A percentile compares a stretch with the other conserved stretches of the same genome.
These are phyloP conservation scores for Aix galericulata DNA, from an alignment of 2,113 vertebrate genomes.

Conservation along the genomic window DNA sequence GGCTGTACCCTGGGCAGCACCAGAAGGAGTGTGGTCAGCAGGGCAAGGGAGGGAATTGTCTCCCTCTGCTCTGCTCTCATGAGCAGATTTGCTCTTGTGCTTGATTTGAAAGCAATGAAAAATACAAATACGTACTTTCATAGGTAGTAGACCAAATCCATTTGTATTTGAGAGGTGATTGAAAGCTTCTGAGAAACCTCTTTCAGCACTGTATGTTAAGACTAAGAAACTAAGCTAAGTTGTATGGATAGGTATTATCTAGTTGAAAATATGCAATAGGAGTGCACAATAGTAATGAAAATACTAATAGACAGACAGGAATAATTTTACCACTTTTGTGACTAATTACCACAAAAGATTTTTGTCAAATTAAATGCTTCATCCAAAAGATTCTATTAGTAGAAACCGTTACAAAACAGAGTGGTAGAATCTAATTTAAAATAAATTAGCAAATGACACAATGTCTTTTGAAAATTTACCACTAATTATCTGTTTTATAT, in stretches of 20 bases:
- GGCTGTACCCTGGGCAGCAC: too few relatives aligned
- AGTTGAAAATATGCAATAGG: not conserved
- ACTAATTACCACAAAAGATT: not conserved
- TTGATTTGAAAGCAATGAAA: not conserved
- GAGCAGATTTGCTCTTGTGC: too few relatives aligned
- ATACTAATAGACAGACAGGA: not conserved
- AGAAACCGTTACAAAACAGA: not conserved
- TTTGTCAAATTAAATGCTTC: not conserved
- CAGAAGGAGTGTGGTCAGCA: too few relatives aligned
- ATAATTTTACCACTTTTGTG: not conserved
- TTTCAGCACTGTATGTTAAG: not conserved
- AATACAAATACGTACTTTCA: not conserved
- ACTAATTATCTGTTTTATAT: not conserved
- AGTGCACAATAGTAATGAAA: not conserved
- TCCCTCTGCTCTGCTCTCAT: too few relatives aligned
- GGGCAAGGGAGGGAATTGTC: too few relatives aligned
- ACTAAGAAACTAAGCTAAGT: not conserved
- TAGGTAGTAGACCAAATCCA: not conserved
- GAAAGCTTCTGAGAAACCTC: not conserved
- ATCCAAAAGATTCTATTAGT: not conserved
- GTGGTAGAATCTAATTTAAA: not conserved
- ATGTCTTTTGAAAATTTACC: not conserved
- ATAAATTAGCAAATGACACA: not conserved
- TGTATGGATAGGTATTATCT: not conserved
- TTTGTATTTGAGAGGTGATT: not conserved